phyloP scores from a whole-genome alignment of 2,113 vertebrate species.

The Melanocharis versteri region DNA sequence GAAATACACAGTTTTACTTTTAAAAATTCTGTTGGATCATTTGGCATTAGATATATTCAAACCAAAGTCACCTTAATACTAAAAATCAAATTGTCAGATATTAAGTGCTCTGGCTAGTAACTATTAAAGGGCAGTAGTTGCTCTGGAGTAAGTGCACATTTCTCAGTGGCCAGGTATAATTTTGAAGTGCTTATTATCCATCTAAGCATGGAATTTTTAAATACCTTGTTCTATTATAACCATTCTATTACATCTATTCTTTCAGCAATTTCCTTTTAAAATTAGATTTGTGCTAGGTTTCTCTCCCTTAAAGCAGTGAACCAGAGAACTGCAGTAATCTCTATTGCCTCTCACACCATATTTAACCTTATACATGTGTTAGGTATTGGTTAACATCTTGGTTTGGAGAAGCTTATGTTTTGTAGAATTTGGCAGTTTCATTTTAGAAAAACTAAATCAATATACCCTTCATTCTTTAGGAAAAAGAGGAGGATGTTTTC shows the following conservation, averaged over 20 bases:
- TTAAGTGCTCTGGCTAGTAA: conserved; percentile 58
- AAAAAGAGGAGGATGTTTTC: conserved; percentile 2
- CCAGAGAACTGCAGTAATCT: conserved; percentile 57
- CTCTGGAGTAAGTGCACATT: conserved; percentile 48
- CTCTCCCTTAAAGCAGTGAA: conserved; percentile 67
- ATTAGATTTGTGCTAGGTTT: conserved; percentile 72
- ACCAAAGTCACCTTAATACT: conserved; percentile 77
- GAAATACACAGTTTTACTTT: conserved; percentile 2
- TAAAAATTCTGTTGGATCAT: conserved; percentile 6
- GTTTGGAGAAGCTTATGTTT: conserved; percentile 59
- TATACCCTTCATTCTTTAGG: conserved; percentile 20
- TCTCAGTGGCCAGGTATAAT: conserved; percentile 66
- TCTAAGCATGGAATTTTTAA: conserved; percentile 76
- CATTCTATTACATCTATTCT: conserved; percentile 69
- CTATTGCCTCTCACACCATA: conserved; percentile 64
- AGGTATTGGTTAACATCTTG: conserved; percentile 72
- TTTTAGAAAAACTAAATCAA: conserved; percentile 54
- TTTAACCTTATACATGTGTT: conserved; percentile 71
- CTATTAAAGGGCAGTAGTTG: conserved; percentile 58
- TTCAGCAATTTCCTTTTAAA: conserved; percentile 75
- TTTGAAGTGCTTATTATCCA: conserved; percentile 68
- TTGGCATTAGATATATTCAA: conserved; percentile 38
- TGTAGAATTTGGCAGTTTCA: conserved; percentile 45
- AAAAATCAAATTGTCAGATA: conserved; percentile 64
- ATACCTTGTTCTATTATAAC: conserved; percentile 71